Base-by-base conservation (phyloP, 2,888 invertebrate genomes). In the Euzophera pinguis region DNA sequence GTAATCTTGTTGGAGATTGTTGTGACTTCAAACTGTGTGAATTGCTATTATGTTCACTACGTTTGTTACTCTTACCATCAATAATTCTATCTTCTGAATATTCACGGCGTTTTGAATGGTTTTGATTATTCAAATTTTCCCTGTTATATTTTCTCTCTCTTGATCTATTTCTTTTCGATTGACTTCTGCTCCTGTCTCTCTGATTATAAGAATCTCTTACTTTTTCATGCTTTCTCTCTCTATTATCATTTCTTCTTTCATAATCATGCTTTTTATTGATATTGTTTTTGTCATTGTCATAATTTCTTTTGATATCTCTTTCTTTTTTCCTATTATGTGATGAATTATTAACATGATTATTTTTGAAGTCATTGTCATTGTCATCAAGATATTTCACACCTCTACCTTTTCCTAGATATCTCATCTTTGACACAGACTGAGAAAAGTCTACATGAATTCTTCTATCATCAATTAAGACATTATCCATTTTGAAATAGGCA, bases 401-500 rank as follows among this genome's bases (percentile, higher is more conserved):
- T 71, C 94, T 92, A 0, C 96, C 97, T 86, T 97, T 97, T 1
- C 97, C 97, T 51, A 94, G 91, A 96, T 97, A 98, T 67, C 94
- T 94, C 65, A 97, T 93, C 84, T 98, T 99, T 1, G 99, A 95
- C 0, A 99, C 99, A 47, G 99, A 99, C 80, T 99, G 99, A 60
- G 98, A 99, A 89, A 99, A 99, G 84, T 99, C 99, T 0, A 99
- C 99, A 87, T 99, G 99, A 71, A 99, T 99, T 60, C 99, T 92
- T 22, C 99, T 91, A 77, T 99, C 99, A 85, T 99, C 99, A 67
- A 99, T 99, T 5, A 99, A 90, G 0, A 99, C 99, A 90, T 99
- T 99, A 78, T 99, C 99, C 99, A 99, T 99, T 91, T 99, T 99
- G 73, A 99, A 98, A 83, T 97, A 99, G 0, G 99, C 99, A 66